These are phyloP conservation scores for Mustelus asterias DNA, from an alignment of 2,113 vertebrate species.

Conservation along the genomic window DNA sequence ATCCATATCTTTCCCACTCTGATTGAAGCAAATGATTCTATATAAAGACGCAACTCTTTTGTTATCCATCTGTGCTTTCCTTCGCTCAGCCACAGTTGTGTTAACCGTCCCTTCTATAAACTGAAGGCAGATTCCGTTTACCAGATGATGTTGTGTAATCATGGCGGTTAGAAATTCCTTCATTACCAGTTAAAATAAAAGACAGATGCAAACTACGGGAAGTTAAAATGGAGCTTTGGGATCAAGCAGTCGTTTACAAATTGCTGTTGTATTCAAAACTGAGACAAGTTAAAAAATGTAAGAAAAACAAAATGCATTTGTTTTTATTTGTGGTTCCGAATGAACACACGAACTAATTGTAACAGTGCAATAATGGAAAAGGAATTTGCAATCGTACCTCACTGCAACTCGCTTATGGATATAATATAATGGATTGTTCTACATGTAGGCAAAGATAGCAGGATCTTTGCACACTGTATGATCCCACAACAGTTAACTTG, in stretches of 20 bases:
- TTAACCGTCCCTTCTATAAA: neutral
- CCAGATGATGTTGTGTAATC: constrained; percentile 21
- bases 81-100: neutral
- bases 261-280: neutral
- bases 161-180: neutral
- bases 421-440: neutral
- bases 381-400: neutral
- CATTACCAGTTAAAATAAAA: neutral
- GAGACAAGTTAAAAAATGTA: neutral
- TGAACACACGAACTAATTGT: neutral
- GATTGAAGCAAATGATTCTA: neutral
- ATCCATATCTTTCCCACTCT: neutral
- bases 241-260: neutral
- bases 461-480: neutral
- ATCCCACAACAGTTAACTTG: neutral
- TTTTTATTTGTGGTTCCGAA: neutral
- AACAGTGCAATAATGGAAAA: neutral
- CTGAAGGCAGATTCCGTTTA: neutral
- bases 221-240: neutral
- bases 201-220: neutral
- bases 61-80: neutral
- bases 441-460: neutral
- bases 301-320: neutral
- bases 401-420: neutral
- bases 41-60: neutral